Evolutionary conservation across 2,797 vertebrate genomes (phyloP).

Genomic region (Halcyon badia): DNA sequence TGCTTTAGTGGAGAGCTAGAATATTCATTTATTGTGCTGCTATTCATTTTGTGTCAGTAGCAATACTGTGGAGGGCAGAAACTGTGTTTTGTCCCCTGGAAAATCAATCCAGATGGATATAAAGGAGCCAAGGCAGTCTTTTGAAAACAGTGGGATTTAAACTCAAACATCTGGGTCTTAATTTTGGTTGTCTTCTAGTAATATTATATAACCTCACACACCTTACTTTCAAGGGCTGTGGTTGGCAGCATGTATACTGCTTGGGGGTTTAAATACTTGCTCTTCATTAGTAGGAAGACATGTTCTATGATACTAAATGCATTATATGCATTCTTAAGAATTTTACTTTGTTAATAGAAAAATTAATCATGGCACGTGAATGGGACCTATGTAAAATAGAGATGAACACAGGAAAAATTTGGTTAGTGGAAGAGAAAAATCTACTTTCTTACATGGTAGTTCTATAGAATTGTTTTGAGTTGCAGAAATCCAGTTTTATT

Average conservation of each 20-base stretch:
- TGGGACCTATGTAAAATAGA: background rate
- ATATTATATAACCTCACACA: background rate
- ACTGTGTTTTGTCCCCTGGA: background rate
- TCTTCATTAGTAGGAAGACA: background rate
- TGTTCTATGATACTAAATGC: background rate
- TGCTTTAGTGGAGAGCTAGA: background rate
- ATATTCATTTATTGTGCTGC: background rate
- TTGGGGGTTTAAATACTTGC: background rate
- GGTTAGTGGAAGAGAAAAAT: background rate
- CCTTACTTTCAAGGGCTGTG: background rate
- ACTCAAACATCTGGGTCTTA: background rate
- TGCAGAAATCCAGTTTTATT: background rate
- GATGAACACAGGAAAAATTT: background rate
- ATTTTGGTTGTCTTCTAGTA: background rate
- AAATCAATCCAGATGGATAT: background rate
- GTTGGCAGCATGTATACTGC: background rate
- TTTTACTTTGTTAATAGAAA: background rate
- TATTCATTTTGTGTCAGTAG: background rate
- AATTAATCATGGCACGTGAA: background rate
- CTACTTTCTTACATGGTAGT: background rate
- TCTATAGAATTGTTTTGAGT: background rate
- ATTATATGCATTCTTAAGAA: background rate
- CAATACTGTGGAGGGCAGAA: background rate
- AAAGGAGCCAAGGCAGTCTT: background rate
- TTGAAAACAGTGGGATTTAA: background rate